These are phyloP conservation scores for Yponomeuta malinellus DNA, from an alignment of 2,888 invertebrate genomes.

Conservation along the genomic window DNA sequence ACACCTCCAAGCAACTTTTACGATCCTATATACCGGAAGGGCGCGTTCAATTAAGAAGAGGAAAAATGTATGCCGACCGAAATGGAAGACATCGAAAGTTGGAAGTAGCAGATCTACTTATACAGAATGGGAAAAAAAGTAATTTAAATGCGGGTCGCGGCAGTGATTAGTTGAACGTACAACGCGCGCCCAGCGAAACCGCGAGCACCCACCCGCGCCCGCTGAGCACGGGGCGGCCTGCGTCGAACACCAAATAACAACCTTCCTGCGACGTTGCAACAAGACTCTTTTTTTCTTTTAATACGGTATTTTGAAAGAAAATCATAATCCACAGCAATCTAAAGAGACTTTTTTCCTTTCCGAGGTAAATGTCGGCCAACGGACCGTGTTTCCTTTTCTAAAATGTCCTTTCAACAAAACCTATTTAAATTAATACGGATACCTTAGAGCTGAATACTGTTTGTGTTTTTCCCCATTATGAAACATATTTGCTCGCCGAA, in stretches of 20 bases:
- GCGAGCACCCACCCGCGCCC: neutral
- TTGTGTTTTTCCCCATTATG: neutral
- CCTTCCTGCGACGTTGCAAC: constrained; percentile 7
- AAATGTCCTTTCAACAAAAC: constrained; percentile 18
- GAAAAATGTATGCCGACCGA: constrained; percentile 27
- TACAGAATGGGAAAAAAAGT: constrained; percentile 42
- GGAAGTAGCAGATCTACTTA: constrained; percentile 41
- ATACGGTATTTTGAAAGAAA: constrained; percentile 8
- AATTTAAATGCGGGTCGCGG: constrained; percentile 67
- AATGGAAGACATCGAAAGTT: constrained; percentile 36
- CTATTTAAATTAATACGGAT: neutral
- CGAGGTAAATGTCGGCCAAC: neutral
- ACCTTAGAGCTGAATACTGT: neutral
- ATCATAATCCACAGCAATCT: constrained; percentile 4
- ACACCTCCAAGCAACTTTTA: constrained; percentile 24
- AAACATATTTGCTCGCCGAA: neutral
- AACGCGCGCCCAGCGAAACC: constrained; percentile 30
- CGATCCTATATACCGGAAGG: neutral
- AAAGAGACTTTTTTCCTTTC: neutral
- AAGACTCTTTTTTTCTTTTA: neutral
- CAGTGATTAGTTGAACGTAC: constrained; percentile 60
- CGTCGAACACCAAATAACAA: constrained; percentile 4
- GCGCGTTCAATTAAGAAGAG: constrained; percentile 22
- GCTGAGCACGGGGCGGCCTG: constrained; percentile 3
- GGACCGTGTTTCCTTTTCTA: constrained; percentile 7